Evolutionary conservation across 2,888 invertebrate species (phyloP).

Genomic region (Hemithea aestivaria): DNA sequence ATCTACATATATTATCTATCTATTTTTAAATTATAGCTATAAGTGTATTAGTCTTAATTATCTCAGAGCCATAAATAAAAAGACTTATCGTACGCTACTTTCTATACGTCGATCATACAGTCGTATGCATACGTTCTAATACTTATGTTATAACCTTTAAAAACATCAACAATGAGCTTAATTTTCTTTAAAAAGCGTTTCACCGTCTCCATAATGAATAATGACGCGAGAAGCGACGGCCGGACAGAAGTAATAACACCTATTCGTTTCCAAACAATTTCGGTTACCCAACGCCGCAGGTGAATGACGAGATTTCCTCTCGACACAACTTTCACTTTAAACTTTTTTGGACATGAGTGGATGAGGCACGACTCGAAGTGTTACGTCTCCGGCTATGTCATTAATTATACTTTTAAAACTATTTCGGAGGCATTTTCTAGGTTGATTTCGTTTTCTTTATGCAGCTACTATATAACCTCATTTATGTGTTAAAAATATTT

Average conservation of each 20-base stretch:
- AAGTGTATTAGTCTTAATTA: no score
- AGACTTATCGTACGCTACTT: no score
- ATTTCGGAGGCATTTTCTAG: conserved; percentile 17
- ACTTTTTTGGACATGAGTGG: conserved; percentile 51
- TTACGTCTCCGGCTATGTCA: conserved; percentile 29
- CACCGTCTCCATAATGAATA: conserved; percentile 7
- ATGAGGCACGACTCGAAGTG: conserved; percentile 31
- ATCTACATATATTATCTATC: no score
- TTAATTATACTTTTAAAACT: conserved; percentile 25
- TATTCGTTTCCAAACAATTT: conserved; percentile 56
- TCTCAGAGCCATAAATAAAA: no score
- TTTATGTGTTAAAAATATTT: no score
- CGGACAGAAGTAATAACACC: conserved; percentile 32
- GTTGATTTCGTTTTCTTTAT: conserved; percentile 27
- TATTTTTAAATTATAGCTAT: no score
- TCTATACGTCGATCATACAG: no score
- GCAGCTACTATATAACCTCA: background rate
- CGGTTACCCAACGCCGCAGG: conserved; percentile 58
- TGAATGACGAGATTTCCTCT: conserved; percentile 63
- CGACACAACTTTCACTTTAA: conserved; percentile 73
- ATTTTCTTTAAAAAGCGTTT: conserved; percentile 14
- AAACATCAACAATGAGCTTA: conserved; percentile 4
- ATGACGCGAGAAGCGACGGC: conserved; percentile 25
- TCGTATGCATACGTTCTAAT: no score
- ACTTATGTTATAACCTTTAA: no score